Evolutionary conservation across 2,888 invertebrate genomes (phyloP), one percentile per base, ranked within the genome.

Genomic region (Itoplectis maculator): DNA sequence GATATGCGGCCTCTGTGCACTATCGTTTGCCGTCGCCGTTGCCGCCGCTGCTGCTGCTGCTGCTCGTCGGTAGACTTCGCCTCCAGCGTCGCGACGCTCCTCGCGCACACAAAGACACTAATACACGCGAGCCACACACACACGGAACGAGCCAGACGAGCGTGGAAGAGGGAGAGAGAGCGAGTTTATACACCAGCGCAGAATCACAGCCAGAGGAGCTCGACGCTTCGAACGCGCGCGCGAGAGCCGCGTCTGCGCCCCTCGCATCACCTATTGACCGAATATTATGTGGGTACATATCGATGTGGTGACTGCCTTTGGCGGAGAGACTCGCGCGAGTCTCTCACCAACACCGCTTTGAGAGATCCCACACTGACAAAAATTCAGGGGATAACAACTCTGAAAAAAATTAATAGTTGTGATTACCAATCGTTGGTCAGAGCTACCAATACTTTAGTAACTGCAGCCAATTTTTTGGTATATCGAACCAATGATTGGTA

Each of bases 211-310:
- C 84, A 82, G 80, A 69, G 73, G 83, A 81, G 78, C 79, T 79
- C 56, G 75, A 78, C 79, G 59, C 65, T 85, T 82, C 83, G 74
- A 86, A 79, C 87, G 84, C 86, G 86, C 81, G 85, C 82, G 81
- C 82, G 73, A 81, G 77, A 84, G 86, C 83, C 87, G 92, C 92
- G 92, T 89, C 92, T 92, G 92, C 92, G 92, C 92, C 87, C 84
- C 88, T 81, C 83, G 84, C 85, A 87, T 89, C 89, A 91, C 89
- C 92, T 92, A 92, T 92, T 91, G 92, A 92, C 92, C 92, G 92
- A 91, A 87, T 90, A 89, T 89, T 81, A 86, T 79, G 69, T 72
- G 47, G 70, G 47, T 66, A 40, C 70, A 47, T 79, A 82, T 84
- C 76, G 81, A 81, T 84, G 79, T 74, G 56, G 74, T 40, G n/a